Percentiles rank a stretch among this genome's conserved stretches.
These are phyloP conservation scores for Pitangus sulphuratus DNA, from an alignment of 2,797 vertebrate species.

Conservation along the genomic window DNA sequence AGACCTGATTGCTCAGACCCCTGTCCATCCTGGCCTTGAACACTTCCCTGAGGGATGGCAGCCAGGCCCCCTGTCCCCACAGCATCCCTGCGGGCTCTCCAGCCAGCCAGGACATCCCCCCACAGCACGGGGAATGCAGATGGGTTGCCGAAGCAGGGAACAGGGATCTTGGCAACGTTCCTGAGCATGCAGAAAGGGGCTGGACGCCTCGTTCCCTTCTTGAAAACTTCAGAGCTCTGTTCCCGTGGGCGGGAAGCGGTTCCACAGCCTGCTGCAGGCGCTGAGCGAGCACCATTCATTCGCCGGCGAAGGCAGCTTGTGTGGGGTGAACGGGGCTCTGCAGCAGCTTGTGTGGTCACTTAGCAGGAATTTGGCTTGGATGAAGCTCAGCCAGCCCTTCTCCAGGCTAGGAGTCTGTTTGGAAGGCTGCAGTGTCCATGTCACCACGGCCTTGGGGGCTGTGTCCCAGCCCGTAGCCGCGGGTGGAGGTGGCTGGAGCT, in stretches of 20 bases:
- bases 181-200: background rate
- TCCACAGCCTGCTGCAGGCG: background rate
- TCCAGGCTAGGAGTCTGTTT: background rate
- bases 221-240: constrained; percentile 44
- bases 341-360: background rate
- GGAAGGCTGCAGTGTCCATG: background rate
- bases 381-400: background rate
- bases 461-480: background rate
- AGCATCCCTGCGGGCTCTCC: background rate
- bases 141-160: background rate
- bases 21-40: background rate
- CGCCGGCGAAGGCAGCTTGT: background rate
- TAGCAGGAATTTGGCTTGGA: background rate
- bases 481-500: background rate
- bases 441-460: rapidly evolving
- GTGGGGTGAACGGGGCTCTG: constrained; percentile 4
- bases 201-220: constrained; percentile 16
- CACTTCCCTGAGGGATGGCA: background rate
- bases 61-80: background rate
- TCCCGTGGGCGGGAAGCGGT: constrained; percentile 5
- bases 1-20: background rate
- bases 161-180: background rate
- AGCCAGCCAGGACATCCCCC: background rate
- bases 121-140: background rate
- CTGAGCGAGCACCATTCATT: background rate